phyloP scores from a whole-genome alignment of 2,113 vertebrate species.

The Odocoileus virginianus region DNA sequence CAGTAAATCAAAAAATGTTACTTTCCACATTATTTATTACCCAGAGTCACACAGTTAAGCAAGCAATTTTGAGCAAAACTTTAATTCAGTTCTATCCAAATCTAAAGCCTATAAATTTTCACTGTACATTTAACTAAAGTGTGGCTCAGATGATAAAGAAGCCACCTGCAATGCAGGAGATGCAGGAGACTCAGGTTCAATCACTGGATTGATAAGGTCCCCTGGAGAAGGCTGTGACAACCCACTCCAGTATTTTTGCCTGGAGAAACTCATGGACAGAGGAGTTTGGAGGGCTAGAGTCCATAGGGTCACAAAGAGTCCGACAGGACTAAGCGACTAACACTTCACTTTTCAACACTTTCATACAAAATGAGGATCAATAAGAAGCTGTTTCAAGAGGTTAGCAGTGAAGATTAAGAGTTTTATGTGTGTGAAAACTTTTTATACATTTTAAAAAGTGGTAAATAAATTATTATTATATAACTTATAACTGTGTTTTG shows the following conservation, averaged over 20 bases:
- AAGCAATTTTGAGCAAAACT: background rate
- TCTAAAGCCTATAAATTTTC: background rate
- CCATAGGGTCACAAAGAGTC: background rate
- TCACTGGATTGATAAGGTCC: background rate
- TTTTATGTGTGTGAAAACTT: background rate
- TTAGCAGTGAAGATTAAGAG: background rate
- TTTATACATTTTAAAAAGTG: background rate
- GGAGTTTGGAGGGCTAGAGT: background rate
- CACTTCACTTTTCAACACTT: background rate
- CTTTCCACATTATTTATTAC: background rate
- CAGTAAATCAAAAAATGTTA: background rate
- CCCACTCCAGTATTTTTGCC: background rate
- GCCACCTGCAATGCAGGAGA: background rate
- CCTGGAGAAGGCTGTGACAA: background rate
- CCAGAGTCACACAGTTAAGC: background rate
- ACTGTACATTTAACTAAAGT: background rate
- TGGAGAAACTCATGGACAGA: background rate
- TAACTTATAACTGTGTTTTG: background rate
- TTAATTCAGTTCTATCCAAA: background rate
- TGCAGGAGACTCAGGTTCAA: background rate
- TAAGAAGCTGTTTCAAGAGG: background rate
- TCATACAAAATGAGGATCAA: background rate
- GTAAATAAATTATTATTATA: background rate
- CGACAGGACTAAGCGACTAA: background rate
- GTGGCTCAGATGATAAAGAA: background rate